A percentile compares a stretch with the other conserved stretches of the same genome.
Conservation (phyloP, 2,888 invertebrate species). For the Scaptomyza tumidula region DNA sequence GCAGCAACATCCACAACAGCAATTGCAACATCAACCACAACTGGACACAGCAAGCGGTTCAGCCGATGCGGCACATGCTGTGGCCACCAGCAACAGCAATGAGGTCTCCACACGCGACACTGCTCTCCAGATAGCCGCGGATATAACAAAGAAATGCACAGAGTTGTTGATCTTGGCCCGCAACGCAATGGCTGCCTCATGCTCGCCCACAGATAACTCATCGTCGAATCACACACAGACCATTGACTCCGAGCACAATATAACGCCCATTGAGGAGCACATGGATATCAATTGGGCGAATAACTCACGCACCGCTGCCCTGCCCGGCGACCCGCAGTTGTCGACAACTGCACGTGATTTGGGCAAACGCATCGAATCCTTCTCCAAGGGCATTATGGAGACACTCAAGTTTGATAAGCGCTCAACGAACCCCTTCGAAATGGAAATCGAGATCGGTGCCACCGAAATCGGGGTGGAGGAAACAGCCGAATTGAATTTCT, state of each 20-base stretch:
- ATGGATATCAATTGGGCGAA: constrained; percentile 85
- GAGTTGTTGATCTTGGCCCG: constrained; percentile 91
- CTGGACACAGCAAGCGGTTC: constrained; percentile 15
- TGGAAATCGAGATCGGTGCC: constrained; percentile 85
- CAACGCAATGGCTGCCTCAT: constrained; percentile 87
- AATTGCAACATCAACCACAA: constrained; percentile 58
- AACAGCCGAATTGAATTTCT: constrained; percentile 81
- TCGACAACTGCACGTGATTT: constrained; percentile 83
- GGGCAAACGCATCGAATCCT: constrained; percentile 84
- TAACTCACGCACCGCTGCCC: constrained; percentile 82
- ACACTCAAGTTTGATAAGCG: constrained; percentile 84
- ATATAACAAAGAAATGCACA: constrained; percentile 91
- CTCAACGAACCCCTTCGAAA: constrained; percentile 84
- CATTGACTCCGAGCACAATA: constrained; percentile 85
- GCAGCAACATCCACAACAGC: constrained; percentile 5
- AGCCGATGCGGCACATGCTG: constrained; percentile 15
- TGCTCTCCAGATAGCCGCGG: constrained; percentile 90
- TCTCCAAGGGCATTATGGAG: constrained; percentile 85
- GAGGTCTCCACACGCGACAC: constrained; percentile 84
- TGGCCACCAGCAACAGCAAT: constrained; percentile 47
- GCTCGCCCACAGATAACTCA: constrained; percentile 86
- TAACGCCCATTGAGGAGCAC: constrained; percentile 85
- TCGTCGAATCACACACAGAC: constrained; percentile 85
- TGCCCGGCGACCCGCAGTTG: constrained; percentile 81
- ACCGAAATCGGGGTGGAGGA: constrained; percentile 84